phyloP scores from a whole-genome alignment of 2,888 invertebrate species.

The Ophioninae sp. region DNA sequence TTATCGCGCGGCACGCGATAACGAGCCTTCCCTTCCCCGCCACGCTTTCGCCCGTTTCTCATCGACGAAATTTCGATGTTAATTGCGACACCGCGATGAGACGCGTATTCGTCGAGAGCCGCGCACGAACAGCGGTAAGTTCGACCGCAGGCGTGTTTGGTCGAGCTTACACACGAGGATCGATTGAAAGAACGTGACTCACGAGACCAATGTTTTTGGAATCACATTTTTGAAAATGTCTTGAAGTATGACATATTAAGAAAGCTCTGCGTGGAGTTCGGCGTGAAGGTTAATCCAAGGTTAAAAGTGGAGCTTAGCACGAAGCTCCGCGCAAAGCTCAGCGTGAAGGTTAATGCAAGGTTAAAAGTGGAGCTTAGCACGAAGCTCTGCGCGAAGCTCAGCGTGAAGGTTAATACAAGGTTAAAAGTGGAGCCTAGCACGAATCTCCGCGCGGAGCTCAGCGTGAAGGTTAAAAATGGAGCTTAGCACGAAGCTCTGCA shows the following conservation, averaged over 20 bases:
- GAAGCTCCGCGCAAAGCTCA: no score
- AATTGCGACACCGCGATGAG: not conserved
- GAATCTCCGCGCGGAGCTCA: no score
- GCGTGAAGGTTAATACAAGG: no score
- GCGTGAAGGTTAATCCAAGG: no score
- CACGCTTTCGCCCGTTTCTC: not conserved
- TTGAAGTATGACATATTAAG: not conserved
- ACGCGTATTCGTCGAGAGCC: not conserved
- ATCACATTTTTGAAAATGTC: not conserved
- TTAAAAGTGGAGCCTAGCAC: no score
- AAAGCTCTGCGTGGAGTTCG: no score
- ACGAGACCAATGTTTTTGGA: not conserved
- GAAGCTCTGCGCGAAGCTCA: no score
- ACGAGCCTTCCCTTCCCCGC: slow-evolving; percentile 4
- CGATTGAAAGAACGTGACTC: not conserved
- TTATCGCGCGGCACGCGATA: slow-evolving; percentile 52
- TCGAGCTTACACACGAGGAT: not conserved
- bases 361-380: no score
- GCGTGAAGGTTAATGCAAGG: no score
- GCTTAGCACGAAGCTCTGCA: no score
- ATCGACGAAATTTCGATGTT: not conserved
- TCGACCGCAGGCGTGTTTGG: not conserved
- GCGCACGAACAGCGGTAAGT: not conserved
- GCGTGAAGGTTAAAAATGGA: no score
- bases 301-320: no score